Percentiles rank a stretch among this genome's conserved stretches.
phyloP scores from a whole-genome alignment of 1,140 invertebrate genomes.

The Drosophila malerkotliana region DNA sequence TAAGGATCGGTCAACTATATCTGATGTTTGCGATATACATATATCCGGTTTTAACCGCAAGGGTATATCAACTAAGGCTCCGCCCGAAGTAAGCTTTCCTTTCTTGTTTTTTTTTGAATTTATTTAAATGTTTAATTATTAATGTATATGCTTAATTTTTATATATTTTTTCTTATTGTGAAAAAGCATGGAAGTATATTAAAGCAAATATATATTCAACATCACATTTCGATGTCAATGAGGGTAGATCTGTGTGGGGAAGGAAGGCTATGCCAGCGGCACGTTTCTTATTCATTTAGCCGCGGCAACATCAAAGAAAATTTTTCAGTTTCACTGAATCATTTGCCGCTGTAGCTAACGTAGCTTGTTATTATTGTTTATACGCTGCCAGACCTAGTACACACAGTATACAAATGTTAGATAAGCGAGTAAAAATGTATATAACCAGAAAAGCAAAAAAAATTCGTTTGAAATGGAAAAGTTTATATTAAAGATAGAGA shows the following conservation, averaged over 20 bases:
- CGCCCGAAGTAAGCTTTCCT: no score
- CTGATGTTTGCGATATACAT: no score
- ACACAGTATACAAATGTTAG: neutral
- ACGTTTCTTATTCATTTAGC: constrained; percentile 73
- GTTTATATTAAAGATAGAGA: no score
- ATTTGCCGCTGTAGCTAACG: constrained; percentile 52
- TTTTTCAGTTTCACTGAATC: constrained; percentile 69
- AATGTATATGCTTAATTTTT: no score
- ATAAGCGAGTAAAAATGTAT: neutral
- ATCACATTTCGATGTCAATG: constrained; percentile 8
- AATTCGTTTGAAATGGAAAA: neutral
- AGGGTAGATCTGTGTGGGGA: constrained; percentile 9
- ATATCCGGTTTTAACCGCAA: no score
- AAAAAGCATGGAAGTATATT: no score
- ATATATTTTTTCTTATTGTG: no score
- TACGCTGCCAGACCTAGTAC: constrained; percentile 17
- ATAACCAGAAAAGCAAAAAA: neutral
- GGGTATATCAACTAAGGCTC: no score
- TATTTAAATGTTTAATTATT: no score
- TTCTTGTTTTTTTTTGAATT: no score
- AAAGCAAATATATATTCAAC: neutral
- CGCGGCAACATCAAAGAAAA: constrained; percentile 74
- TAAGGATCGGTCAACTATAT: no score
- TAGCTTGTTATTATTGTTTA: constrained; percentile 55
- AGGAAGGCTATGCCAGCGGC: constrained; percentile 55